Evolutionary conservation across 2,888 invertebrate species (phyloP), one percentile per base, ranked within the genome.

Genomic region (Lymantria monacha): DNA sequence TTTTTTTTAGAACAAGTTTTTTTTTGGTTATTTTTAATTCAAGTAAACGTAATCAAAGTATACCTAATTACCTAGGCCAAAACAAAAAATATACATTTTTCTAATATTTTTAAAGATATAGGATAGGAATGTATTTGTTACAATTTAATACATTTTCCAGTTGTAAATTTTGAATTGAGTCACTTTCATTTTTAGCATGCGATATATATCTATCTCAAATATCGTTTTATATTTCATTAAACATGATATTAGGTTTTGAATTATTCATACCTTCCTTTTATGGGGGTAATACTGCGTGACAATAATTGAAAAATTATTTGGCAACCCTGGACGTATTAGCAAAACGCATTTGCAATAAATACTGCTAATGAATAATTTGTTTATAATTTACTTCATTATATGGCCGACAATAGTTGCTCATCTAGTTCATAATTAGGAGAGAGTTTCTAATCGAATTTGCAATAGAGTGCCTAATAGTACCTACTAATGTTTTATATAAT

Each of bases 311-410:
- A 43, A 53, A 57, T 54, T 50, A 63, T 63, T 63, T 60, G 51
- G 51, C 57, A 57, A 59, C 54, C 44, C 50, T 50, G 51, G 46
- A 59, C 45, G 33, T 46, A 33, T 7, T 55, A 46, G 49, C 40
- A 48, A 38, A 44, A 54, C 48, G 48, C 51, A 50, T 15, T 36
- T 36, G 30, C 33, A 44, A 57, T 55, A 50, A 43, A 42, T 48
- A 57, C 36, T 44, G 43, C 45, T 48, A 42, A 57, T 66, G 55
- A 64, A 64, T 64, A 55, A 55, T 53, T 48, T 41, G 44, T 37
- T 42, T 51, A 48, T 42, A 12, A 37, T 48, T 47, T 51, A 48
- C 15, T 44, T 51, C 15, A n/a, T 33, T 33, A 15, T 44, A 14
- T 3, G 45, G 15, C 30, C 38, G n/a, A 14, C 44, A 44, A 44